Conservation (phyloP, 2,888 invertebrate genomes). For the Epiblema foenella region DNA sequence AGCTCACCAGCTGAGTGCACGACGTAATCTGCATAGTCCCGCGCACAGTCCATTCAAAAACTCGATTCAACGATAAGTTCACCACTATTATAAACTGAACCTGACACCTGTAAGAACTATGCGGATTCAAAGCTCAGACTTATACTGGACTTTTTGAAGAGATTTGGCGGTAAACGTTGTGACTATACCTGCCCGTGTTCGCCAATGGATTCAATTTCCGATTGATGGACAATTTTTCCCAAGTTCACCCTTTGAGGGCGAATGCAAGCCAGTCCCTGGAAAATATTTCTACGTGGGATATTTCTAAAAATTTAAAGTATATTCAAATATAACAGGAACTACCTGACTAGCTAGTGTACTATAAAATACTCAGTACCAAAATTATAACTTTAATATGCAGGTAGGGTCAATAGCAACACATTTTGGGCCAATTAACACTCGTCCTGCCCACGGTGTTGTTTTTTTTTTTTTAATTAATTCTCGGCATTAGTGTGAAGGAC, state of each 20-base stretch:
- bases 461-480: too few species aligned
- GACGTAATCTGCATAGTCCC: background rate
- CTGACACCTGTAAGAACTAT: background rate
- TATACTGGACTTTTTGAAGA: background rate
- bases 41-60: background rate
- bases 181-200: background rate
- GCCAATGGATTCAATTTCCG: slow-evolving; percentile 6
- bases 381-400: too few species aligned
- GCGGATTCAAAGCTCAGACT: background rate
- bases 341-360: too few species aligned
- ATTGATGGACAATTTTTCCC: background rate
- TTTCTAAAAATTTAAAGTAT: background rate
- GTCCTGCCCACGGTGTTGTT: too few species aligned
- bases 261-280: background rate
- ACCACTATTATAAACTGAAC: background rate
- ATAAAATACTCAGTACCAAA: too few species aligned
- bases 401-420: too few species aligned
- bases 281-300: too few species aligned
- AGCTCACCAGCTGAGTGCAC: background rate
- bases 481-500: too few species aligned
- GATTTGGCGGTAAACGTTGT: background rate
- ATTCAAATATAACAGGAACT: background rate
- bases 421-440: too few species aligned
- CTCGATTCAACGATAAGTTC: background rate
- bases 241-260: background rate